These are phyloP conservation scores for Mesitornis unicolor DNA, from an alignment of 2,113 vertebrate genomes.

Conservation along the genomic window DNA sequence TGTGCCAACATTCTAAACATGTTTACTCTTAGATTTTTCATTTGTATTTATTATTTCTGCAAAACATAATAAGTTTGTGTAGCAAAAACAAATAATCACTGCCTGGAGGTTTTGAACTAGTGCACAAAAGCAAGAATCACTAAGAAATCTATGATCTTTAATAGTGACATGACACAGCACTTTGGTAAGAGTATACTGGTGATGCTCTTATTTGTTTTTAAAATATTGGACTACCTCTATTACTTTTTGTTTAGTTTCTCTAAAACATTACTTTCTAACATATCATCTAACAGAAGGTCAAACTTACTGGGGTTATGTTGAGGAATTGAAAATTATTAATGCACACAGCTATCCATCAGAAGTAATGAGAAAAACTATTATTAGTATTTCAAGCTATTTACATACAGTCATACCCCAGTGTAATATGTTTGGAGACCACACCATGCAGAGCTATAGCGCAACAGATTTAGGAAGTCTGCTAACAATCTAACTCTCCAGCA, in stretches of 20 bases:
- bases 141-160: neutral
- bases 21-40: neutral
- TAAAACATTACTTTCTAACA: neutral
- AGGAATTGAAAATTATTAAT: neutral
- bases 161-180: neutral
- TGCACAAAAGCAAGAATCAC: neutral
- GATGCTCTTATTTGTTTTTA: neutral
- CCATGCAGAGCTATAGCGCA: neutral
- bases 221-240: neutral
- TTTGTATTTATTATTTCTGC: neutral
- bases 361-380: neutral
- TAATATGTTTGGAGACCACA: neutral
- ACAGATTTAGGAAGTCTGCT: neutral
- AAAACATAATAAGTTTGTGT: neutral
- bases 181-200: neutral
- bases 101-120: neutral
- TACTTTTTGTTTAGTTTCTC: neutral
- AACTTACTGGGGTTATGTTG: neutral
- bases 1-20: neutral
- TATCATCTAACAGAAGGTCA: neutral
- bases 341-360: neutral
- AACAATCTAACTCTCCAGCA: neutral
- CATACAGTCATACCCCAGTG: neutral
- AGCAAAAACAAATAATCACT: neutral
- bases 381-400: neutral